These are phyloP conservation scores for Dolichopus griseipennis DNA, from an alignment of 2,888 invertebrate species.

Conservation along the genomic window DNA sequence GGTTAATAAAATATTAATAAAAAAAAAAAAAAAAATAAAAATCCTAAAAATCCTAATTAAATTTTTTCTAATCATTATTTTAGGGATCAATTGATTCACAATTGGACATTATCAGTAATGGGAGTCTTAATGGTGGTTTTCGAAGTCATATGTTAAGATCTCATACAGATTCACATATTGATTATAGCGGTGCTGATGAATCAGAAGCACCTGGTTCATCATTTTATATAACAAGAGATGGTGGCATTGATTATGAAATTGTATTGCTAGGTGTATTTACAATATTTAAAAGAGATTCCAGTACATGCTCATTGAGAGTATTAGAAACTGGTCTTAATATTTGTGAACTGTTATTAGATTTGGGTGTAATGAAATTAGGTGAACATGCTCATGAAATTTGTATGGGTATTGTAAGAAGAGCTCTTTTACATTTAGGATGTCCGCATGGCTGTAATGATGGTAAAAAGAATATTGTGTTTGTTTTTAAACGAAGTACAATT, in stretches of 20 bases:
- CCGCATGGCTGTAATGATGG: constrained; percentile 87
- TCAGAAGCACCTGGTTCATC: constrained; percentile 82
- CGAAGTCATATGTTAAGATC: constrained; percentile 66
- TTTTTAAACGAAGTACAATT: too few species aligned
- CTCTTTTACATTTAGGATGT: constrained; percentile 82
- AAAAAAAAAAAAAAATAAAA: background rate
- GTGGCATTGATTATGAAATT: constrained; percentile 85
- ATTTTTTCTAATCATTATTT: constrained; percentile 10
- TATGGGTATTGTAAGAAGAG: constrained; percentile 41
- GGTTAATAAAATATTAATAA: constrained; percentile 42
- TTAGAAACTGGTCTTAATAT: constrained; percentile 89
- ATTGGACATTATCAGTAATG: constrained; percentile 51
- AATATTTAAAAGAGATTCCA: constrained; percentile 74
- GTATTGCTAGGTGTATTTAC: constrained; percentile 77
- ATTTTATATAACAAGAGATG: constrained; percentile 89
- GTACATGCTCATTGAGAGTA: constrained; percentile 75
- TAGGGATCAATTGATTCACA: constrained; percentile 81
- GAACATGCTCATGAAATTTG: constrained; percentile 43
- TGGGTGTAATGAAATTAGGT: constrained; percentile 64
- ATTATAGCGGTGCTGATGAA: constrained; percentile 75
- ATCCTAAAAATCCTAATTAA: background rate
- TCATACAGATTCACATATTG: constrained; percentile 86
- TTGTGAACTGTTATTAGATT: constrained; percentile 82
- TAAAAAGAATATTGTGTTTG: constrained; percentile 12
- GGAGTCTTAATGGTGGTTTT: constrained; percentile 34